A percentile compares a stretch with the other conserved stretches of the same genome.
phyloP scores from a whole-genome alignment of 2,888 invertebrate species.

The Thecophora atra region DNA sequence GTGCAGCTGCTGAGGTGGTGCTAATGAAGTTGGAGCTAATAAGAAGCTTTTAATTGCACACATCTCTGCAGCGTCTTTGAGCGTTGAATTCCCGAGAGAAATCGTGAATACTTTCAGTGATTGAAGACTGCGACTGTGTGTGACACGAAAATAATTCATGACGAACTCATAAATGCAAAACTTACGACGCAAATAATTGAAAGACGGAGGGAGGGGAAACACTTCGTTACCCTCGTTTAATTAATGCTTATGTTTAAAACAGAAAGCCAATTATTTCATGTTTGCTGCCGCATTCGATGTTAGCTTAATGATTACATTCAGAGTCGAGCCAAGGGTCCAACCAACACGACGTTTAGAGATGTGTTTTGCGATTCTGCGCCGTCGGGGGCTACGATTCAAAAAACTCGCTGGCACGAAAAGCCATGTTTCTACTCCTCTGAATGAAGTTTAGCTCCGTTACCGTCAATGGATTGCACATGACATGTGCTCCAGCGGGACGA shows the following conservation, averaged over 20 bases:
- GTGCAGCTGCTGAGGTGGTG: no score
- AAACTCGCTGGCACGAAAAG: neutral
- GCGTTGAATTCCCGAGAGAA: constrained; percentile 15
- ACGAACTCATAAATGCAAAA: constrained; percentile 28
- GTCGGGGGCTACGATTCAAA: neutral
- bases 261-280: constrained; percentile 27
- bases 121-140: constrained; percentile 5
- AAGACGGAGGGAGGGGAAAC: neutral
- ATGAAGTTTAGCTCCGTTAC: neutral
- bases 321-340: no score
- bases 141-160: constrained; percentile 25
- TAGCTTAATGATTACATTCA: constrained; percentile 30
- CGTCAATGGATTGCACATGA: constrained; percentile 31
- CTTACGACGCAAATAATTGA: constrained; percentile 22
- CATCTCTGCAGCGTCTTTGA: constrained; percentile 25
- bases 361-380: constrained; percentile 16
- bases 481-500: constrained; percentile 32
- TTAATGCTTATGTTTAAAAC: constrained; percentile 31
- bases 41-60: constrained; percentile 26
- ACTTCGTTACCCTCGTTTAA: constrained; percentile 24
- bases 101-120: neutral
- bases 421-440: no score
- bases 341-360: constrained; percentile 21
- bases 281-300: constrained; percentile 9
- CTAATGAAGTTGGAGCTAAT: no score